Evolutionary conservation across 1,140 invertebrate species (phyloP), one percentile per base, ranked within the genome.

Genomic region (Eufriesea mexicana): DNA sequence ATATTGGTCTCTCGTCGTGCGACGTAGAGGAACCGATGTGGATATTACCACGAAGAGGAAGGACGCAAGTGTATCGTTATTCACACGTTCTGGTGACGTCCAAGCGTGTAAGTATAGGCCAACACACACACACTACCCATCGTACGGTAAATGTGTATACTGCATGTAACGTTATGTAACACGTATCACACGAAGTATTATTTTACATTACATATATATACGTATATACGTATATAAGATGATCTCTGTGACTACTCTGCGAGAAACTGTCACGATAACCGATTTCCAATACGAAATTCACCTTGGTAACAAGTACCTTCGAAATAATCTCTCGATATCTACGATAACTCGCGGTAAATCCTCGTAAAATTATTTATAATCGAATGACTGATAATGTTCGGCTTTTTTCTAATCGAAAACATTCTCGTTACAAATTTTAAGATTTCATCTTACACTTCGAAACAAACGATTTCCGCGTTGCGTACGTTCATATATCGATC

Each of bases 11-110:
- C 25, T 59, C 23, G 23, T 35, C 20, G 7, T 35, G 14, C 12
- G 10, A 2, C 18, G 12, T 47, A 20, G 28, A 25, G 47, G 16
- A n/a, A 25, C 35, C 62, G 45, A 61, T 28, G 62, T 76, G 62
- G 45, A 51, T 4, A 59, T 82, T 82, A 67, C 54, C 45, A 47
- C 42, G 25, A 57, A 5, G 51, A 82, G 57, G 61, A 82, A 76
- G 54, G 42, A 82, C 54, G 72, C 8, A 2, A 23, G 73, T 61
- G 25, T 64, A 73, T 80, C 28, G 49, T 59, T 76, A 42, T 79
- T 55, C 72, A 18, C 73, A 82, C 51, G 42, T 10, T 55, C 7
- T 55, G 20, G 23, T 68, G 72, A 82, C 79, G 54, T 82, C 42
- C 18, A 18, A n/a, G 28, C 28, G 51, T 75, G 42, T 20, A 14